phyloP scores from a whole-genome alignment of 2,113 vertebrate genomes.

The Colistium nudipinnis region DNA sequence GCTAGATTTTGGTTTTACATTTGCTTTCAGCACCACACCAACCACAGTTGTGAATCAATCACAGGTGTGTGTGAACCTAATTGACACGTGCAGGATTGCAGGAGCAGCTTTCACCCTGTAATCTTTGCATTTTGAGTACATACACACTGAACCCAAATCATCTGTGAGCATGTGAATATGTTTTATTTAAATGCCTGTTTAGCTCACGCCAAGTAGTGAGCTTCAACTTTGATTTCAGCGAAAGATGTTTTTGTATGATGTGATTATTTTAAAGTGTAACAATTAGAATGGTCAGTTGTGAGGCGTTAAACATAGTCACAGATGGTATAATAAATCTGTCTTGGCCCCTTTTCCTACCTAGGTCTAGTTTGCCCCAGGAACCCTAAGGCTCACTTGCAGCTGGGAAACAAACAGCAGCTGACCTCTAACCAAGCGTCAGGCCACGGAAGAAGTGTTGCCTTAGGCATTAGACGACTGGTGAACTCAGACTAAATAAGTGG shows the following conservation, averaged over 20 bases:
- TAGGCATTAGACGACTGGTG: conserved; percentile 34
- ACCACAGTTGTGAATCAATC: not conserved
- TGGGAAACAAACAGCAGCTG: conserved; percentile 17
- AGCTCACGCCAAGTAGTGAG: not conserved
- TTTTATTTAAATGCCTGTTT: conserved; percentile 21
- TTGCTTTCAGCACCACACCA: not conserved
- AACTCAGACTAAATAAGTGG: conserved; percentile 62
- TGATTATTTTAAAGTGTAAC: conserved; percentile 20
- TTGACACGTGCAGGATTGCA: not conserved
- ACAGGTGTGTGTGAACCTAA: not conserved
- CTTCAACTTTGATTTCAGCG: conserved; percentile 4
- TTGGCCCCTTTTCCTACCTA: not conserved
- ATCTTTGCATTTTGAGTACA: not conserved
- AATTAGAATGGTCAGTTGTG: conserved; percentile 3
- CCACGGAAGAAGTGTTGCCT: conserved; percentile 20
- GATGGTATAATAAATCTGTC: not conserved
- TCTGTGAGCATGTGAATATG: too few species aligned
- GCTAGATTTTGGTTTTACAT: not conserved
- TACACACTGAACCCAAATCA: not conserved
- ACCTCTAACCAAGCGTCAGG: conserved; percentile 9
- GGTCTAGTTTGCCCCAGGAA: not conserved
- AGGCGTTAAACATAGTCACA: conserved; percentile 5
- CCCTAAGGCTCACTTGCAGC: conserved; percentile 18
- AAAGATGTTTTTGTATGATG: conserved; percentile 3
- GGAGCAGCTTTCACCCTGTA: not conserved